Percentiles rank a stretch among this genome's conserved stretches.
Conservation (phyloP, 2,797 vertebrate genomes). For the Staurois parvus region DNA sequence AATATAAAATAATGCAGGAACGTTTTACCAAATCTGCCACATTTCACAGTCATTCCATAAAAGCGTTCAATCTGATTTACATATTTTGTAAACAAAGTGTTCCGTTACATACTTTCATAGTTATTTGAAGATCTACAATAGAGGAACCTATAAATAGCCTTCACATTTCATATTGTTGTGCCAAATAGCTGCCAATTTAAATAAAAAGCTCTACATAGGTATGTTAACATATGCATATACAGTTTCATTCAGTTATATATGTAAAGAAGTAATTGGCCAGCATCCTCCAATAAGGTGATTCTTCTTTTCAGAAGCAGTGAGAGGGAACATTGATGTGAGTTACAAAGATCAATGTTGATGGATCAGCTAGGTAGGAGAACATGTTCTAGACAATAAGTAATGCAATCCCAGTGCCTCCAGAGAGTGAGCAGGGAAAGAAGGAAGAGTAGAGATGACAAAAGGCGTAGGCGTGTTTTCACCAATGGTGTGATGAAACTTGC, state of each 20-base stretch:
- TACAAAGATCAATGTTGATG: background rate
- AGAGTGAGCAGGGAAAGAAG: conserved; percentile 87
- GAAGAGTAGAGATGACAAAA: conserved; percentile 87
- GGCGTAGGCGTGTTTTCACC: conserved; percentile 93
- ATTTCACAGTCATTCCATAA: background rate
- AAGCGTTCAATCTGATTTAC: background rate
- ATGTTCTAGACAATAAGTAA: conserved; percentile 86
- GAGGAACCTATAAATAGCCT: background rate
- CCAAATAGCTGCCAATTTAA: conserved; percentile 22
- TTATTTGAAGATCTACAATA: background rate
- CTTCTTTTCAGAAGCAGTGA: background rate
- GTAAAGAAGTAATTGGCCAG: conserved; percentile 32
- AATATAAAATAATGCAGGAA: background rate
- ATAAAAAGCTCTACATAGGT: conserved; percentile 49
- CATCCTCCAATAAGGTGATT: conserved; percentile 22
- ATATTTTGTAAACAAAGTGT: background rate
- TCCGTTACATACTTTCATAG: background rate
- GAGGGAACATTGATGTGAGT: background rate
- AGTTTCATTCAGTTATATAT: conserved; percentile 40
- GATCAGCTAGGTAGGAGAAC: conserved; percentile 89
- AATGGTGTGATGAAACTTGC: conserved; percentile 98
- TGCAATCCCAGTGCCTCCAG: conserved; percentile 96
- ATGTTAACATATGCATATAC: conserved; percentile 54
- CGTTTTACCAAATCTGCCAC: background rate
- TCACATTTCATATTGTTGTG: background rate